Evolutionary conservation across 1,140 invertebrate genomes (phyloP), one percentile per base, ranked within the genome.

Genomic region (Phocides pigmalion): DNA sequence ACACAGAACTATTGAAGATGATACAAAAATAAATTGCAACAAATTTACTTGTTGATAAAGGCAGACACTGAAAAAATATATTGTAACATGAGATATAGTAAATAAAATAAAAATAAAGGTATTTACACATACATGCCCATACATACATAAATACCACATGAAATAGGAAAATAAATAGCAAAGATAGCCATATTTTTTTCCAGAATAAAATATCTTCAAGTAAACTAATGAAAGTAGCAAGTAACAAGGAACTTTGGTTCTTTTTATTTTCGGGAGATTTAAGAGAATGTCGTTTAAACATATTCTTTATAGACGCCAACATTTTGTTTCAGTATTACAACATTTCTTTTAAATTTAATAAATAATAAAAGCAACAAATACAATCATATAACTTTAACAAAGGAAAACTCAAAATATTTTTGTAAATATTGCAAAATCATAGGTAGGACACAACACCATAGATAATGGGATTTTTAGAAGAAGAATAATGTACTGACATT

Each of bases 171-270:
- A 87, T 76, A 68, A 83, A 88, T 49, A 76, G 68, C 42, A 90
- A 70, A 66, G 87, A 82, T n/a, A 87, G 37, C 86, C 85, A 90
- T 66, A 78, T 74, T 74, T 86, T 87, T 68, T 72, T 84, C 88
- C 88, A 90, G 77, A 88, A 81, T 65, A 90, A 74, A 65, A 86
- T 67, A 80, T 90, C 42, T 67, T 71, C 66, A 46, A 64, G 46
- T 47, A 68, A 46, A 19, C 62, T 54, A 37, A 64, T 50, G 44
- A 66, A 51, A 17, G 56, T 65, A 12, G 66, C 42, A 32, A 71
- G 32, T 61, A 71, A 46, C 14, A 69, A 59, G 25, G 71, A 74
- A 32, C 17, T 67, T 32, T 50, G 66, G 58, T 65, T 63, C 28
- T 66, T 73, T 62, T 76, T 72, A 15, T 22, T 63, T 62, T 74